A percentile compares a stretch with the other conserved stretches of the same genome.
Conservation (phyloP, 2,888 invertebrate species). For the Glaucopsyche alexis region DNA sequence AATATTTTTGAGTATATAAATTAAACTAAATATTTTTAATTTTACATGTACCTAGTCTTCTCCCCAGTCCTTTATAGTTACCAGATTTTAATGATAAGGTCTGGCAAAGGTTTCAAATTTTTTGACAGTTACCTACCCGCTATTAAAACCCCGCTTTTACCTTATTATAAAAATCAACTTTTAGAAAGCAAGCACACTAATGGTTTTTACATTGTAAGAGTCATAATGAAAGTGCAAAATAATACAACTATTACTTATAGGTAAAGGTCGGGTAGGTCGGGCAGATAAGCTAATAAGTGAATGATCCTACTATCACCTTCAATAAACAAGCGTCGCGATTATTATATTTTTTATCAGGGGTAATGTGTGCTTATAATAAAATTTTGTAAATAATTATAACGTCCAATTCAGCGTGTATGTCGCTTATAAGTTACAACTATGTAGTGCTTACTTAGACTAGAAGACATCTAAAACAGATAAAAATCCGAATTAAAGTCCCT, state of each 20-base stretch:
- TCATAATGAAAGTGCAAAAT: not conserved
- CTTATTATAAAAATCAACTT: not conserved
- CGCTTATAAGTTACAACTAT: not conserved
- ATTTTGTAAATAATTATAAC: not conserved
- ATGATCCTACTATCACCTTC: conserved; percentile 58
- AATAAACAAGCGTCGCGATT: conserved; percentile 66
- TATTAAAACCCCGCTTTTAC: too few species aligned
- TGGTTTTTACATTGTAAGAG: conserved; percentile 19
- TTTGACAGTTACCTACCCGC: not conserved
- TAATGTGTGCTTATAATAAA: conserved; percentile 45
- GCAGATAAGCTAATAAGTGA: conserved; percentile 64
- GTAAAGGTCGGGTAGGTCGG: conserved; percentile 63
- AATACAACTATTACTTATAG: conserved; percentile 49
- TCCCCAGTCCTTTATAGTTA: too few species aligned
- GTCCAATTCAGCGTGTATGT: not conserved
- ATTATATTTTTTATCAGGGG: conserved; percentile 47
- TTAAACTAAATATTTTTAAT: too few species aligned
- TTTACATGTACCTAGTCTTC: too few species aligned
- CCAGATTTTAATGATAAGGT: too few species aligned
- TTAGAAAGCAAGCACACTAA: not conserved
- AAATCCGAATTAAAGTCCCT: too few species aligned
- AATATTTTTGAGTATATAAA: too few species aligned
- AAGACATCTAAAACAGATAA: too few species aligned
- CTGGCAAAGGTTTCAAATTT: too few species aligned
- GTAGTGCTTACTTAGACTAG: not conserved